These are phyloP conservation scores for Synchiropus splendidus DNA, from an alignment of 2,113 vertebrate genomes.

Conservation along the genomic window DNA sequence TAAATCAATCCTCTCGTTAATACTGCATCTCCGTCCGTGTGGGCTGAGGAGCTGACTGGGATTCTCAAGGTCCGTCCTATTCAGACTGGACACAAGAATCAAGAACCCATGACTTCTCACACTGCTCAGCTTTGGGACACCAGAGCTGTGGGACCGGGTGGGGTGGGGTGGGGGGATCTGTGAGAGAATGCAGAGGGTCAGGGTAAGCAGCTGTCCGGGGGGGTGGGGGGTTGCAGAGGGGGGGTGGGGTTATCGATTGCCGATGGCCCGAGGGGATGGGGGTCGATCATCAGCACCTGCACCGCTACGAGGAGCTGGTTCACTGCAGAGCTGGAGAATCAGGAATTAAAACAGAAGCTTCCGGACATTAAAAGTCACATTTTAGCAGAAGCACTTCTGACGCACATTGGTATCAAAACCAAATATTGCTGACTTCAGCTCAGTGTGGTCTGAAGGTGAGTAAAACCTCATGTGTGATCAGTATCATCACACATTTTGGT, in stretches of 20 bases:
- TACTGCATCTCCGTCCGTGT: constrained; percentile 7
- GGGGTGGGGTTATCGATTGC: constrained; percentile 57
- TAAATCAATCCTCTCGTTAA: constrained; percentile 23
- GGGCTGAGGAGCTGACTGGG: constrained; percentile 22
- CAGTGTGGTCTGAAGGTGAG: too few relatives aligned
- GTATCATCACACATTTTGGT: too few relatives aligned
- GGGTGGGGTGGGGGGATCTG: constrained; percentile 35
- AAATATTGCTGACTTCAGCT: too few relatives aligned
- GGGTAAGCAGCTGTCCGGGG: constrained; percentile 51
- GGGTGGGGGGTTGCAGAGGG: constrained; percentile 2
- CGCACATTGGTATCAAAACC: too few relatives aligned
- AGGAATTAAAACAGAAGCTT: too few relatives aligned
- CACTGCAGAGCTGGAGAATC: too few relatives aligned
- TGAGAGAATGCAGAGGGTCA: constrained; percentile 51
- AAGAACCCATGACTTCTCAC: constrained; percentile 46
- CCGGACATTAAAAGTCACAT: too few relatives aligned
- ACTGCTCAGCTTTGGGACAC: constrained; percentile 21
- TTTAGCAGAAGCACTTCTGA: too few relatives aligned
- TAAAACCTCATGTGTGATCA: too few relatives aligned
- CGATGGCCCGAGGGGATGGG: constrained; percentile 17
- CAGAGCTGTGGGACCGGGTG: constrained; percentile 18
- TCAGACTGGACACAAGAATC: constrained; percentile 28
- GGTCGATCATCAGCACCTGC: constrained; percentile 35
- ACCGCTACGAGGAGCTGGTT: constrained; percentile 7
- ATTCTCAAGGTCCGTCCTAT: constrained; percentile 19